phyloP scores from a whole-genome alignment of 2,888 invertebrate genomes.

The Hydropsyche betteni region DNA sequence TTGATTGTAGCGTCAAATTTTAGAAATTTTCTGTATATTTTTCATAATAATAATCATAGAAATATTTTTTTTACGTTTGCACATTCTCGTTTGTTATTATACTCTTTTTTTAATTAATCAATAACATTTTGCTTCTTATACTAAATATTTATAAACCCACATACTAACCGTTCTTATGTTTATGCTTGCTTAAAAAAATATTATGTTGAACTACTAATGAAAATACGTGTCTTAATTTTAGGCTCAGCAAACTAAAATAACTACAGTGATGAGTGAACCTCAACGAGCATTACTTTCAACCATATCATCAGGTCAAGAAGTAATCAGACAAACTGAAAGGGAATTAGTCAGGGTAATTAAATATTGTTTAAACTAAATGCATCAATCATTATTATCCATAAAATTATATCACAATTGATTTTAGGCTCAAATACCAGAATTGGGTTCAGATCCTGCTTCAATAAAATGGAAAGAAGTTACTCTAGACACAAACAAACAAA shows the following conservation, averaged over 20 bases:
- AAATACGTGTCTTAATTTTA: constrained; percentile 56
- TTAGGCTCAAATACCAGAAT: constrained; percentile 66
- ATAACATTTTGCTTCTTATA: no score
- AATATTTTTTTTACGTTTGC: no score
- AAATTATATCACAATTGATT: background rate
- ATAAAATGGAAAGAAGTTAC: constrained; percentile 94
- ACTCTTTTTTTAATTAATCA: no score
- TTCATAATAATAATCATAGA: no score
- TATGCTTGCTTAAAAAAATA: no score
- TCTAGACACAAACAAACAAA: constrained; percentile 94
- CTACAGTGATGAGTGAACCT: constrained; percentile 87
- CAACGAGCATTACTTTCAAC: constrained; percentile 93
- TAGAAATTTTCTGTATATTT: no score
- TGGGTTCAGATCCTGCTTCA: constrained; percentile 86
- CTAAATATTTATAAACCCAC: no score
- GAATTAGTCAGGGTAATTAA: constrained; percentile 69
- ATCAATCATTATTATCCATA: constrained; percentile 6
- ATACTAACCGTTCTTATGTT: no score
- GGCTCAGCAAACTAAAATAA: constrained; percentile 86
- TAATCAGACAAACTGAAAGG: constrained; percentile 86
- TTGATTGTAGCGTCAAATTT: no score
- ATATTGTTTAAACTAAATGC: constrained; percentile 44
- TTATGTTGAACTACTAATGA: no score
- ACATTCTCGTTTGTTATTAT: no score
- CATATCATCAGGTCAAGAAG: constrained; percentile 87